Conservation (phyloP, 2,113 vertebrate species). For the Gopherus evgoodei region DNA sequence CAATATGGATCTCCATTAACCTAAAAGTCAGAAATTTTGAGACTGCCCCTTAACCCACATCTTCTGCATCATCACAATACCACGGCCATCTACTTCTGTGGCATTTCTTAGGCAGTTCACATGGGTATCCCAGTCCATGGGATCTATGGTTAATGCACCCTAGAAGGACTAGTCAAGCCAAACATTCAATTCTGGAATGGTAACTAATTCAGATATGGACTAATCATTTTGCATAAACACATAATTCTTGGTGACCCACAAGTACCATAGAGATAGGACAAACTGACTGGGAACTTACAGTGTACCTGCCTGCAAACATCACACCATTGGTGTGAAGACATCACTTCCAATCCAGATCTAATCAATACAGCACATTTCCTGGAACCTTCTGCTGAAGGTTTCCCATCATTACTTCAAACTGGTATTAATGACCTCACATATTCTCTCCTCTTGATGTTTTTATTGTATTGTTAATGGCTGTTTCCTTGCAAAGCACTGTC, state of each 20-base stretch:
- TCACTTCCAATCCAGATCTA: not conserved
- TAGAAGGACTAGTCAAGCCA: not conserved
- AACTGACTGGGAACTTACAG: not conserved
- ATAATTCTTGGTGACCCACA: not conserved
- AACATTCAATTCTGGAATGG: not conserved
- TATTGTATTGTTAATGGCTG: not conserved
- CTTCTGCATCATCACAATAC: not conserved
- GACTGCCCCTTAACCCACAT: not conserved
- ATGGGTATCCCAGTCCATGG: not conserved
- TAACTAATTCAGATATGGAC: not conserved
- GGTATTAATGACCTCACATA: fast-evolving
- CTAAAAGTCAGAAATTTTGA: not conserved
- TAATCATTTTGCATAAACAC: not conserved
- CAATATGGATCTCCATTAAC: no score
- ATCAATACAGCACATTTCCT: not conserved
- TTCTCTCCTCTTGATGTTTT: fast-evolving
- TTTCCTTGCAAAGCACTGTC: not conserved
- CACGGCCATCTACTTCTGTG: not conserved
- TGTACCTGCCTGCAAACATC: not conserved
- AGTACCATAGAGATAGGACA: not conserved
- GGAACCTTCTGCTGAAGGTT: not conserved
- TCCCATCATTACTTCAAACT: fast-evolving
- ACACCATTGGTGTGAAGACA: not conserved
- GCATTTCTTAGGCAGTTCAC: not conserved
- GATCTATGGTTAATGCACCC: fast-evolving